These are phyloP conservation scores for Scaptodrosophila lebanonensis DNA, from an alignment of 1,140 invertebrate genomes.

Conservation along the genomic window DNA sequence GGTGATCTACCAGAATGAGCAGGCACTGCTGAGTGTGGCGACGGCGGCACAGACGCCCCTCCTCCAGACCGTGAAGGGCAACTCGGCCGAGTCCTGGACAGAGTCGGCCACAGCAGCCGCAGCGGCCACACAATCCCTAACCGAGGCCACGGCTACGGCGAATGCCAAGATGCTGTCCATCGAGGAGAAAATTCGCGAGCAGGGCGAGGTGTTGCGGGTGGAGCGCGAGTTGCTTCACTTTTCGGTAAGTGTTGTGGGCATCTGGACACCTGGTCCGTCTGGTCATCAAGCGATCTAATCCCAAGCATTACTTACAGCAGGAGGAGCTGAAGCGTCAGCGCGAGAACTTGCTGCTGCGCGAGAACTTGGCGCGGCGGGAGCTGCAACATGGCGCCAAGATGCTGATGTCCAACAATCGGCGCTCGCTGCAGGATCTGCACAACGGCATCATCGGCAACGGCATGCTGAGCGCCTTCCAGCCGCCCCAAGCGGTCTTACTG, in stretches of 20 bases:
- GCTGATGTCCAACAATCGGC: conserved; percentile 78
- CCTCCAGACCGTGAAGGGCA: conserved; percentile 67
- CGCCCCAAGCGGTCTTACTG: conserved; percentile 30
- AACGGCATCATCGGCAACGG: conserved; percentile 62
- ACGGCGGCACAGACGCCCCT: conserved; percentile 56
- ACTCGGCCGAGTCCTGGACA: conserved; percentile 73
- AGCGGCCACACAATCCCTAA: conserved; percentile 80
- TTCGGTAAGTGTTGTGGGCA: conserved; percentile 46
- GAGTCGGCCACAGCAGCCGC: conserved; percentile 84
- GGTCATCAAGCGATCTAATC: too few relatives aligned
- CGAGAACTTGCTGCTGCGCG: conserved; percentile 82
- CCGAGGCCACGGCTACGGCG: conserved; percentile 79
- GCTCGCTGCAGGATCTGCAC: conserved; percentile 81
- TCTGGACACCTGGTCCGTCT: too few relatives aligned
- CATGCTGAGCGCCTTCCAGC: conserved; percentile 61
- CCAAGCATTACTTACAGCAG: conserved; percentile 83
- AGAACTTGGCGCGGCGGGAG: conserved; percentile 80
- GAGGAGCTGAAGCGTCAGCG: conserved; percentile 86
- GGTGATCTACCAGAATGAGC: conserved; percentile 79
- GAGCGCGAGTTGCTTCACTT: conserved; percentile 85
- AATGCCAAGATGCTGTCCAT: conserved; percentile 78
- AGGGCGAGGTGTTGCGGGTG: conserved; percentile 85
- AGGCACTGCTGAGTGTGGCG: conserved; percentile 15
- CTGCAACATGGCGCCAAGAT: conserved; percentile 76
- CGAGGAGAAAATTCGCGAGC: conserved; percentile 80